Conservation (phyloP, 1,140 invertebrate species). For the Cydia amplana region DNA sequence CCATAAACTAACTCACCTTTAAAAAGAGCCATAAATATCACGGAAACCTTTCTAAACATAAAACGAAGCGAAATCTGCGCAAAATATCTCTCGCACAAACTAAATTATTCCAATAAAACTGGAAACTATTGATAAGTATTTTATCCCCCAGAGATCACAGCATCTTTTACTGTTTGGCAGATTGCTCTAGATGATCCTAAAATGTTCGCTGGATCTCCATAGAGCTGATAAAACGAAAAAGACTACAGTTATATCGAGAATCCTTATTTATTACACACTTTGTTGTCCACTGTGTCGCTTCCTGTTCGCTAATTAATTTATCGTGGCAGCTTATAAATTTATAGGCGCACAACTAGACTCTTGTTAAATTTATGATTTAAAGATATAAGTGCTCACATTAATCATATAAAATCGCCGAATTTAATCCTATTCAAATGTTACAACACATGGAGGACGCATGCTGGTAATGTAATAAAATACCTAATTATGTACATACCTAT, state of each 20-base stretch:
- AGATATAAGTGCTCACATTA: constrained; percentile 25
- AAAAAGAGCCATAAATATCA: constrained; percentile 13
- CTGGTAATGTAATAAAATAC: background rate
- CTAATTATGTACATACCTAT: background rate
- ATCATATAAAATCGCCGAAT: constrained; percentile 16
- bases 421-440: constrained; percentile 22
- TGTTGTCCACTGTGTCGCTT: constrained; percentile 49
- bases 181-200: constrained; percentile 65
- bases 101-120: constrained; percentile 57
- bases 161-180: constrained; percentile 67
- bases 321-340: constrained; percentile 64
- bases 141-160: constrained; percentile 61
- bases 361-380: constrained; percentile 55
- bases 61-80: constrained; percentile 33
- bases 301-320: constrained; percentile 67
- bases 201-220: constrained; percentile 58
- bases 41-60: constrained; percentile 53
- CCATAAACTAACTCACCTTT: background rate
- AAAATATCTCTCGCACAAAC: constrained; percentile 34
- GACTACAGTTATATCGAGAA: constrained; percentile 51
- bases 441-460: background rate
- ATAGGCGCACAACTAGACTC: constrained; percentile 66
- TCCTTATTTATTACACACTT: constrained; percentile 67
- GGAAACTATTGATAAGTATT: constrained; percentile 74
- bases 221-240: constrained; percentile 62